Conservation (phyloP, 1,140 invertebrate genomes). For the Rhynchophorus ferrugineus region DNA sequence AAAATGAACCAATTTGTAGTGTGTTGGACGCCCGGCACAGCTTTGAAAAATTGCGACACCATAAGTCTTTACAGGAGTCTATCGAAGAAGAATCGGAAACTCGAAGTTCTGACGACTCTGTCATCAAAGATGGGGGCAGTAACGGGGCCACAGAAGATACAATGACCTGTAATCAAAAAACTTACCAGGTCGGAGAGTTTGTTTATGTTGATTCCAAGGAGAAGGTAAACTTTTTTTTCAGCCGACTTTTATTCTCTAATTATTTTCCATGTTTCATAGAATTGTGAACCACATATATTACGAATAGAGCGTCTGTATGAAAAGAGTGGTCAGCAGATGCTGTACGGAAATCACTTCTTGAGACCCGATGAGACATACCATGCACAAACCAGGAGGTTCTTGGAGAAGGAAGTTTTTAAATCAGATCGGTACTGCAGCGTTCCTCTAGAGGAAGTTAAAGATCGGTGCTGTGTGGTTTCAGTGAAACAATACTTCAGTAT, state of each 20-base stretch:
- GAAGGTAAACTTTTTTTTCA: conserved; percentile 35
- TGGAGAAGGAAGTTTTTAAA: conserved; percentile 94
- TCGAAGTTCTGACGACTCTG: conserved; percentile 39
- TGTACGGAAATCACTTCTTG: conserved; percentile 83
- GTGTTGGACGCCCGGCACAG: conserved; percentile 55
- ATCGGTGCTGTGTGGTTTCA: conserved; percentile 88
- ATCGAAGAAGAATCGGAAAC: conserved; percentile 67
- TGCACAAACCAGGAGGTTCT: conserved; percentile 87
- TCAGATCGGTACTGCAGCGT: conserved; percentile 80
- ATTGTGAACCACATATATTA: conserved; percentile 75
- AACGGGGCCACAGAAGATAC: conserved; percentile 41
- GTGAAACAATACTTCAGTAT: conserved; percentile 93
- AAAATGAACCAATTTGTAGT: conserved; percentile 43
- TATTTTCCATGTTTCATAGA: conserved; percentile 26
- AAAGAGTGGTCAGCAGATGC: conserved; percentile 75
- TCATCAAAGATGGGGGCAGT: conserved; percentile 29
- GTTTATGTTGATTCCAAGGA: conserved; percentile 80
- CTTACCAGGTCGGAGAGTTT: conserved; percentile 80
- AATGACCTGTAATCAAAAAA: conserved; percentile 63
- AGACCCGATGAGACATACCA: conserved; percentile 85
- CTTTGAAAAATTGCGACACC: conserved; percentile 67
- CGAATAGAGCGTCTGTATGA: conserved; percentile 84
- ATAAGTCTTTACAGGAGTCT: conserved; percentile 68
- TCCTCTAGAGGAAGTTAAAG: conserved; percentile 80
- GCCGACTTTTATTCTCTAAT: neutral